Evolutionary conservation across 2,113 vertebrate species (phyloP), one percentile per base, ranked within the genome.

Genomic region (Tautogolabrus adspersus): DNA sequence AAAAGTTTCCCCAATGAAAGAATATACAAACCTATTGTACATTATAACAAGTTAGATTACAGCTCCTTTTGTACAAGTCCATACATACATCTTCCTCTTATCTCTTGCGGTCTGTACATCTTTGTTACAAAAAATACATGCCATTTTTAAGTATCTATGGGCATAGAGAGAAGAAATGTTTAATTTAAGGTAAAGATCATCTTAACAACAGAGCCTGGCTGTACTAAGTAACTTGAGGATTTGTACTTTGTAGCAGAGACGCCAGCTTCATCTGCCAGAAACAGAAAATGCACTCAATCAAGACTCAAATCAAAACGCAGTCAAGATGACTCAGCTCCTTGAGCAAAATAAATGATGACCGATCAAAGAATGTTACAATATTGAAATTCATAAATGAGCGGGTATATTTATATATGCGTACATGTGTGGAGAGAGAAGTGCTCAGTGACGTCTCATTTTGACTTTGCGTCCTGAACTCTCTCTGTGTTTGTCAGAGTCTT

Each of bases 391-490:
- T 62, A 76, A 75, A 85, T 75, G 66, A 87, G 60, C 3, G 9
- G 26, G 26, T 57, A 37, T 68, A 70, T 85, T 61, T 63, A n/a
- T 76, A 21, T 71, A 46, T 71, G 69, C 84, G 44, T 66, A 52
- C n/a, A 46, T n/a, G 55, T 23, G 52, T 19, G 69, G 61, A 8
- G 5, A 10, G 47, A 34, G 30, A 23, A 5, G 76, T 75, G 76
- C 85, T 99, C 95, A 98, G 83, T 99, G 97, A 57, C 97, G 96
- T 82, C 98, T 96, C 96, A 99, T 98, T 93, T 99, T 99, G 49
- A 98, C 97, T 92, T 97, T 96, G 77, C 97, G 96, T 67, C 94
- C 93, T 0, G 96, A 96, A 83, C 95, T 95, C 81, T 96, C 91
- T 0, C 95, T 84, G 54, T 88, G 88, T 77, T 91, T 81, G 66